These are phyloP conservation scores for Panulirus ornatus DNA, from an alignment of 1,140 invertebrate genomes.

Conservation along the genomic window DNA sequence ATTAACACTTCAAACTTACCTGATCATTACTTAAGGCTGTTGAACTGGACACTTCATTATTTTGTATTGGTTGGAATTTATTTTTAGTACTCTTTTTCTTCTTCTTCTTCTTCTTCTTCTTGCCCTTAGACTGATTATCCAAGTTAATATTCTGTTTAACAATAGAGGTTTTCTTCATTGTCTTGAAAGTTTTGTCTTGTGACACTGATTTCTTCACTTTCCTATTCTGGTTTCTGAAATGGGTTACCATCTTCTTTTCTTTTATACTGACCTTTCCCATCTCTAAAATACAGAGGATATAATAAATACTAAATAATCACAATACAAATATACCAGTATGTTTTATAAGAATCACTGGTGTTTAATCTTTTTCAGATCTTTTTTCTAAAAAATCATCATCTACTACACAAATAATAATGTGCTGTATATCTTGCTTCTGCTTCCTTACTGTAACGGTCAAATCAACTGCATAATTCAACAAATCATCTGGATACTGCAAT, in stretches of 20 bases:
- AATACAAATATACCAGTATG: too few relatives aligned
- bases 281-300: neutral
- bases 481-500: too few relatives aligned
- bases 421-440: too few relatives aligned
- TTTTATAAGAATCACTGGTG: too few relatives aligned
- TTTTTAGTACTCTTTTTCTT: neutral
- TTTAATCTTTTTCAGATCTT: too few relatives aligned
- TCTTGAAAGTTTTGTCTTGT: neutral
- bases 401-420: too few relatives aligned
- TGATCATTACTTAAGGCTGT: neutral
- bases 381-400: too few relatives aligned
- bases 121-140: neutral
- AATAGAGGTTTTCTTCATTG: neutral
- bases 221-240: neutral
- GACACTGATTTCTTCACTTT: neutral
- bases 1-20: too few relatives aligned
- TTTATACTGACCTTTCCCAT: neutral
- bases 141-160: neutral
- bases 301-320: neutral
- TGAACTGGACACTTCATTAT: neutral
- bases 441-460: too few relatives aligned
- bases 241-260: neutral
- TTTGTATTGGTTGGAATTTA: neutral
- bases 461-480: too few relatives aligned
- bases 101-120: neutral